Conservation (phyloP, 2,888 invertebrate genomes). For the Hydropsyche betteni region DNA sequence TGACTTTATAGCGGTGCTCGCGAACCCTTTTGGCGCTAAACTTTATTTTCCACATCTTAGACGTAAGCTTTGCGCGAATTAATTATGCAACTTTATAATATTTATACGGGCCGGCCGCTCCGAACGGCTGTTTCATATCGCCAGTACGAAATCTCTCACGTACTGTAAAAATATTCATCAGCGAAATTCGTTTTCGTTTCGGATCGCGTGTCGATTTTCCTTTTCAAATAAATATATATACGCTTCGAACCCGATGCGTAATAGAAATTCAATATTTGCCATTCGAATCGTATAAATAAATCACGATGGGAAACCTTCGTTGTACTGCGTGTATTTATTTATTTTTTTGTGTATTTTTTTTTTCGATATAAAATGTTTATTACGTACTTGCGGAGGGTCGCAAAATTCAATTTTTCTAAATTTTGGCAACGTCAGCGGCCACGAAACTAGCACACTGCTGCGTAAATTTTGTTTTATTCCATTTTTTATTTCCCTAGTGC, state of each 20-base stretch:
- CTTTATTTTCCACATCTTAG: constrained; percentile 10
- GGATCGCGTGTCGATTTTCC: constrained; percentile 23
- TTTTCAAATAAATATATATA: constrained; percentile 29
- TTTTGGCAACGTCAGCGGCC: constrained; percentile 5
- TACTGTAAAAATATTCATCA: constrained; percentile 12
- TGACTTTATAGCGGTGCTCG: constrained; percentile 18
- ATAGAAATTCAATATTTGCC: constrained; percentile 33
- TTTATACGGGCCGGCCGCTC: too few relatives aligned
- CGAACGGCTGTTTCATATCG: too few relatives aligned
- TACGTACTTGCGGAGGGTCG: constrained; percentile 5
- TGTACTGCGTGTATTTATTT: neutral
- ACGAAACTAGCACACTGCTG: neutral
- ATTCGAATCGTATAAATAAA: constrained; percentile 30
- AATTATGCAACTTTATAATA: too few relatives aligned
- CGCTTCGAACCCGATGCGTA: constrained; percentile 7
- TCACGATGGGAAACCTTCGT: constrained; percentile 26
- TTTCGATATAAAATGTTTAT: constrained; percentile 25
- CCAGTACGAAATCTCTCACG: too few relatives aligned
- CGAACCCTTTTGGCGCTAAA: constrained; percentile 18
- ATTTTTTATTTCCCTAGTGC: neutral
- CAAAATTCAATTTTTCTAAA: constrained; percentile 27
- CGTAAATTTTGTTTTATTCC: constrained; percentile 12
- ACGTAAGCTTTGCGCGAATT: too few relatives aligned
- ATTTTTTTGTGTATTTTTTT: neutral
- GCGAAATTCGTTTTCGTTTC: constrained; percentile 9